Conservation (phyloP, 2,888 invertebrate genomes). For the Agrochola lychnidis region DNA sequence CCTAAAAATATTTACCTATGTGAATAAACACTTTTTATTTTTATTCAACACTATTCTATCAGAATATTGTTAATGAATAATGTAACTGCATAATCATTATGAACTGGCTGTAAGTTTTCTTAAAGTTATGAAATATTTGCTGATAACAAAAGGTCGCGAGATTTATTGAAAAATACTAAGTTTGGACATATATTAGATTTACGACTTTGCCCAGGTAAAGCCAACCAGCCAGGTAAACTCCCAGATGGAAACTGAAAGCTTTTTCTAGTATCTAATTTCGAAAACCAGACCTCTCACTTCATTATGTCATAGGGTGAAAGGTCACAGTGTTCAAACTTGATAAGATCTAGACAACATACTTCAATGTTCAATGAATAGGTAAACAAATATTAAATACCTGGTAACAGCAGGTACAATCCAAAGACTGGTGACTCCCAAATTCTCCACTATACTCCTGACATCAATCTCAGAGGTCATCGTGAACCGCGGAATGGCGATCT, state of each 20-base stretch:
- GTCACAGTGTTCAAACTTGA: neutral
- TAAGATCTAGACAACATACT: neutral
- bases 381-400: constrained; percentile 13
- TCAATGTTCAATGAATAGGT: neutral
- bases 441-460: constrained; percentile 28
- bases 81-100: neutral
- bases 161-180: neutral
- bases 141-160: neutral
- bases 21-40: no score
- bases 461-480: constrained; percentile 38
- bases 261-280: neutral
- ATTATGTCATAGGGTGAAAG: neutral
- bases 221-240: no score
- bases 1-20: no score
- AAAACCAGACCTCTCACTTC: neutral
- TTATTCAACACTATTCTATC: no score
- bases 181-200: neutral
- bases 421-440: constrained; percentile 26
- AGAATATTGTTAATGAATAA: no score
- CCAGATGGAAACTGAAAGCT: constrained; percentile 10
- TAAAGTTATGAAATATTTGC: neutral
- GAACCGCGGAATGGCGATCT: constrained; percentile 49
- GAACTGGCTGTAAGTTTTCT: neutral
- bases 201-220: neutral
- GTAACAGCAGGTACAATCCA: constrained; percentile 41